phyloP scores from a whole-genome alignment of 53 echinoderm and acorn worm genomes.

The Crossaster papposus region DNA sequence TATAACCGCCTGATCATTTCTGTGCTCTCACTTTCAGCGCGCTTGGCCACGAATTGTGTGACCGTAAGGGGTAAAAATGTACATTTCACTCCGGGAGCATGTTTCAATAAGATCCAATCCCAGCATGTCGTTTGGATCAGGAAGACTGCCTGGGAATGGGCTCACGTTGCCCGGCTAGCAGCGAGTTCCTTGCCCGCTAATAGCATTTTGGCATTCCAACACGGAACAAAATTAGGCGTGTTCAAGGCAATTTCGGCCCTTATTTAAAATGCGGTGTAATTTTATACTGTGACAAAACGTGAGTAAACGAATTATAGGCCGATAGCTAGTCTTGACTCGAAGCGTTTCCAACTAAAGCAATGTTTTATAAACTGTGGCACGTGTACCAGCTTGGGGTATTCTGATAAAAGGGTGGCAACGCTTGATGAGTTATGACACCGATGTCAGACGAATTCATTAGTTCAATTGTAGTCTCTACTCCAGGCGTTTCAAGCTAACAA shows the following conservation, averaged over 20 bases:
- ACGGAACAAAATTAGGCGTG: not conserved
- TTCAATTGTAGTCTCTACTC: not conserved
- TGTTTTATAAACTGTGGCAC: too few relatives aligned
- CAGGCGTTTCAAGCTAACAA: not conserved
- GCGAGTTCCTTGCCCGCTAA: not conserved
- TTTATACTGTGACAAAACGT: too few relatives aligned
- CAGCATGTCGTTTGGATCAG: not conserved
- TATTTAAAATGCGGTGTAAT: not conserved
- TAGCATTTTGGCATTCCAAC: not conserved
- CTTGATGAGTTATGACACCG: too few relatives aligned
- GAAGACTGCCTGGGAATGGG: not conserved
- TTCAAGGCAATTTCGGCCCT: not conserved
- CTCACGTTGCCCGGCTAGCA: not conserved
- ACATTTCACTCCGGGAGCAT: not conserved
- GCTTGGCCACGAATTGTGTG: too few relatives aligned
- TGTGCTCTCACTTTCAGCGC: not conserved
- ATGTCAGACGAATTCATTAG: not conserved
- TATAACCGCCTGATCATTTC: not conserved
- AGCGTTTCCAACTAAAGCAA: not conserved
- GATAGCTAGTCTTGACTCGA: not conserved
- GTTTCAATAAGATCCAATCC: not conserved
- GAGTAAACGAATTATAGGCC: not conserved
- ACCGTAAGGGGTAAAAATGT: not conserved
- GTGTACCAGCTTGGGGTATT: too few relatives aligned
- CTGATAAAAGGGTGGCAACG: too few relatives aligned